Base-by-base conservation (phyloP, 2,113 vertebrate species). In the Phalacrocorax carbo region DNA sequence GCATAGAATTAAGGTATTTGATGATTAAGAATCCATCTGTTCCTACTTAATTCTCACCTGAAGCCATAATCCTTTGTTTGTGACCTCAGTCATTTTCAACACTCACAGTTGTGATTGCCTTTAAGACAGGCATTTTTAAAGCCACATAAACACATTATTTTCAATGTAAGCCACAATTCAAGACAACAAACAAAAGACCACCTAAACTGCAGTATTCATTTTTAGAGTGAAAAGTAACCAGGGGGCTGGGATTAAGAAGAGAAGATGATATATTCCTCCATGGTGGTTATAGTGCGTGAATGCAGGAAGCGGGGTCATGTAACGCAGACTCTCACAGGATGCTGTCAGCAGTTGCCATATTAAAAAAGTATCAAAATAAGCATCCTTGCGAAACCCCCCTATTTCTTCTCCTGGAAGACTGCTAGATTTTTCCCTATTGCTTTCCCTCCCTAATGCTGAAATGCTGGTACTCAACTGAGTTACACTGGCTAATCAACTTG, bases 21-120 rank as follows among this genome's bases (percentile, higher is more conserved):
- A 96, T 94, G 91, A 94, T 95, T 96, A 97, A 95, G 95, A 97
- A 96, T 90, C 96, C 93, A 96, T 96, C 95, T 96, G 94, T 85
- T 97, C 92, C 88, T 91, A 87, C 78, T 96, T 93, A 94, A 91
- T 96, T 95, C 90, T 96, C 90, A 96, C 94, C 92, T 94, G 80
- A 95, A 95, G 83, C 92, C 65, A 92, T 90, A 96, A 96, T 84
- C 83, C 81, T 93, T 96, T 86, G 91, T 94, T 92, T 89, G 88
- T 77, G n/a, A 95, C 60, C 93, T 92, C 88, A 81, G 83, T 68
- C 57, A 92, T 94, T 96, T 96, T 92, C 70, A 94, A 81, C 30
- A 82, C 69, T 81, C 69, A 89, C 21, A 87, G 23, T 10, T 92
- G 55, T 87, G 78, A 93, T 13, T 91, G 82, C 71, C 75, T 94